phyloP scores from a whole-genome alignment of 2,113 vertebrate genomes.

The Epinephelus moara region DNA sequence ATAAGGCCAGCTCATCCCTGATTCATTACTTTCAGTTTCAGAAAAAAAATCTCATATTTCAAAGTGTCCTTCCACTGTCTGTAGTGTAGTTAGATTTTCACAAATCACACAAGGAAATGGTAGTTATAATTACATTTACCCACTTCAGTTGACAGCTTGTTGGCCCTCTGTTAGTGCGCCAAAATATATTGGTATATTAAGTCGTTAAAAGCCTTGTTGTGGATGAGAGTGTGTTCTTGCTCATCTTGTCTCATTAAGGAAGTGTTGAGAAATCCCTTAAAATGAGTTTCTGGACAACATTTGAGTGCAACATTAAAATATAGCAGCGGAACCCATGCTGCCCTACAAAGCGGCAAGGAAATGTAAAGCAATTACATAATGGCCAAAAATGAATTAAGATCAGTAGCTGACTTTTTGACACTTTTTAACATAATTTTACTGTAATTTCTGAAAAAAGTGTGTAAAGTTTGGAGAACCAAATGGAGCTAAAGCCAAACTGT shows the following conservation, averaged over 20 bases:
- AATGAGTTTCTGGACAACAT: neutral
- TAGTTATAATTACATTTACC: slow-evolving; percentile 18
- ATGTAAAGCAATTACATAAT: neutral
- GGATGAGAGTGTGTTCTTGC: slow-evolving; percentile 6
- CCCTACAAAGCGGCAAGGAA: neutral
- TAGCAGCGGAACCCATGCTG: neutral
- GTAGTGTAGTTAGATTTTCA: neutral
- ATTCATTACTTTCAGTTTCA: slow-evolving; percentile 2
- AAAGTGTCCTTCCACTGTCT: neutral
- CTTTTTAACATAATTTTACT: neutral
- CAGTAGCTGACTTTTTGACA: too few relatives aligned
- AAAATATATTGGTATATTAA: slow-evolving; percentile 6
- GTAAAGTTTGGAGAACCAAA: neutral
- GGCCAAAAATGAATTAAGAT: neutral
- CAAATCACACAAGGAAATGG: slow-evolving; percentile 11
- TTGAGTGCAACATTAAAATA: neutral
- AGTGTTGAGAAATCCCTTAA: slow-evolving; percentile 4
- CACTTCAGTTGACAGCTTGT: slow-evolving; percentile 6
- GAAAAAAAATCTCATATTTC: neutral
- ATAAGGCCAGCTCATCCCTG: neutral
- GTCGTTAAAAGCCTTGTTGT: slow-evolving; percentile 8
- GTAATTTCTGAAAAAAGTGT: neutral
- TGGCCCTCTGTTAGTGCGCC: neutral
- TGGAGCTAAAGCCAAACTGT: neutral
- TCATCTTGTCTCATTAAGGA: slow-evolving; percentile 8